Evolutionary conservation across 2,113 vertebrate genomes (phyloP), one percentile per base, ranked within the genome.

Genomic region (Cepphus grylle): DNA sequence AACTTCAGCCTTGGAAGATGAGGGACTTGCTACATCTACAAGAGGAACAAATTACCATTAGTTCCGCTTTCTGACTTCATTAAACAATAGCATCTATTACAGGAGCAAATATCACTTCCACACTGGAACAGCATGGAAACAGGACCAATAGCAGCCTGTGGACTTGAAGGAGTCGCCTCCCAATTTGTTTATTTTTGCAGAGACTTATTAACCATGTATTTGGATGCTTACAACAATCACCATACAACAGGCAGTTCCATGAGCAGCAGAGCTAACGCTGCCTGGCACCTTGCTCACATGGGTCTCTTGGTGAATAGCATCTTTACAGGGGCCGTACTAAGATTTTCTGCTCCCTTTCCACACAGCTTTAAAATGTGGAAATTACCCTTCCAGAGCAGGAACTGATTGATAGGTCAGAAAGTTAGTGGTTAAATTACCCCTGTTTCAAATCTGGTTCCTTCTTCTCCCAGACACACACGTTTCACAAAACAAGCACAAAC

Each of bases 1-100:
- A 0, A 98, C 98, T 73, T 97, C 98, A 47, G 97, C 98, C 96
- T 98, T 98, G 74, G 99, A 99, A 45, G 98, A 99, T 0, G 96
- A 93, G 0, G 98, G 97, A 70, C 99, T 99, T 42, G 86, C 96
- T 0, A 94, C 92, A 88, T 99, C 99, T 98, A 74, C 71, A 89
- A 15, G 21, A 76, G 88, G 58, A 94, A 90, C 38, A 71, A 58
- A 47, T 55, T 43, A 53, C 50, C 27, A 7, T 88, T 36, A 84
- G 45, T 55, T 91, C 81, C 8, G 2, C 56, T 70, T 95, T 63
- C 49, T 71, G 69, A 26, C 66, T 55, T 81, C 27, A n/a, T 29
- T 49, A 11, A 86, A 65, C 49, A 20, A 40, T 6, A 38, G 62
- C 19, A 14, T 38, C 76, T 58, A 20, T 26, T 36, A 58, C 16